A percentile compares a stretch with the other conserved stretches of the same genome.
These are phyloP conservation scores for Vidua macroura DNA, from an alignment of 2,113 vertebrate genomes.

Conservation along the genomic window DNA sequence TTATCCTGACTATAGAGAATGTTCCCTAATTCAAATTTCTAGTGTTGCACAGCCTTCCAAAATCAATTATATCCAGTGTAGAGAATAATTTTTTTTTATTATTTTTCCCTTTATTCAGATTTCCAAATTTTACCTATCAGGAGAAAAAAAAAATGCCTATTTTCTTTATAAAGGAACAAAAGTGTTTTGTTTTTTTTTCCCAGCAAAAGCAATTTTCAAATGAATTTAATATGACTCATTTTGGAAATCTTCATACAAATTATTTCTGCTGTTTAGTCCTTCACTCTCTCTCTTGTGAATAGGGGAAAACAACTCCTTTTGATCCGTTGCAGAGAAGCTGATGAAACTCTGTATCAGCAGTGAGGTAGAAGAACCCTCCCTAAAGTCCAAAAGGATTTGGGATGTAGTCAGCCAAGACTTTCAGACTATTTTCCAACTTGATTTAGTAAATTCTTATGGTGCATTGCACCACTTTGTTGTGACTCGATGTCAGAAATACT, in stretches of 20 bases:
- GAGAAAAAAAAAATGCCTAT: not conserved
- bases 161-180: not conserved
- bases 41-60: not conserved
- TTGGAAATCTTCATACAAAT: constrained; percentile 1
- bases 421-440: constrained; percentile 58
- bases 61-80: not conserved
- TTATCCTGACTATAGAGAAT: not conserved
- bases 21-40: not conserved
- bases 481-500: not conserved
- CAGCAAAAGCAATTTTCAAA: not conserved
- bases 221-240: not conserved
- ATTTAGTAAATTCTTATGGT: constrained; percentile 40
- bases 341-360: constrained; percentile 8
- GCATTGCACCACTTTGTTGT: constrained; percentile 36
- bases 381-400: constrained; percentile 59
- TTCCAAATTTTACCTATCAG: not conserved
- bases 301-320: not conserved
- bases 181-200: not conserved
- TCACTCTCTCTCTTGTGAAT: not conserved
- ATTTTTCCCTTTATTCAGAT: not conserved
- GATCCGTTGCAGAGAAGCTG: not conserved
- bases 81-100: not conserved
- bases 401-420: constrained; percentile 39
- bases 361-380: constrained; percentile 23
- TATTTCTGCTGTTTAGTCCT: not conserved